Percentiles rank a stretch among this genome's conserved stretches.
These are phyloP conservation scores for Tetramorium simillimum DNA, from an alignment of 1,140 invertebrate genomes.

Conservation along the genomic window DNA sequence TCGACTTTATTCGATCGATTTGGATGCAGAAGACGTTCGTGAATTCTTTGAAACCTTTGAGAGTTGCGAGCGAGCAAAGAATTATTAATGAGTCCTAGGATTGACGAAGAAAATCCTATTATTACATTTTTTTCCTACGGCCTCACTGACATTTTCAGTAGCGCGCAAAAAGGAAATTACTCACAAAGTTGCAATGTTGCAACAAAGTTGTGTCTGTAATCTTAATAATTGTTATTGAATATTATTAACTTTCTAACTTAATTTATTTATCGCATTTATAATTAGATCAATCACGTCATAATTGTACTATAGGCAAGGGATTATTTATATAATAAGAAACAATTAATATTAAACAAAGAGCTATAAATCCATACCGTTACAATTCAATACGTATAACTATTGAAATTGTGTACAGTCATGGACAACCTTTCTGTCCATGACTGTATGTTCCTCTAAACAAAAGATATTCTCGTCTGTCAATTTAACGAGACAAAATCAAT, in stretches of 20 bases:
- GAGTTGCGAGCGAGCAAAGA: neutral
- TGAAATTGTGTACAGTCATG: neutral
- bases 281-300: neutral
- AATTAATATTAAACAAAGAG: neutral
- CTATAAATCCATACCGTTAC: neutral
- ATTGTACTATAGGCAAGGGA: neutral
- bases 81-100: conserved; percentile 9
- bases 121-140: neutral
- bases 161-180: neutral
- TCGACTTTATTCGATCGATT: neutral
- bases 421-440: no score
- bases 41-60: conserved; percentile 4
- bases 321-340: neutral
- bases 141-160: neutral
- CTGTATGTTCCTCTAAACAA: neutral
- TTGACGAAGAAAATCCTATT: conserved; percentile 32
- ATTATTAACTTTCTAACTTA: neutral
- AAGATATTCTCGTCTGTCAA: conserved; percentile 17
- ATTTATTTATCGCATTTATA: neutral
- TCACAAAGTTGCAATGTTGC: neutral
- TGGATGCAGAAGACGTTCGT: neutral
- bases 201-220: neutral
- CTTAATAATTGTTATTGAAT: conserved; percentile 8
- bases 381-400: neutral
- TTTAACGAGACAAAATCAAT: conserved; percentile 24